Conservation (phyloP, 2,888 invertebrate species). For the Andrena praecox region DNA sequence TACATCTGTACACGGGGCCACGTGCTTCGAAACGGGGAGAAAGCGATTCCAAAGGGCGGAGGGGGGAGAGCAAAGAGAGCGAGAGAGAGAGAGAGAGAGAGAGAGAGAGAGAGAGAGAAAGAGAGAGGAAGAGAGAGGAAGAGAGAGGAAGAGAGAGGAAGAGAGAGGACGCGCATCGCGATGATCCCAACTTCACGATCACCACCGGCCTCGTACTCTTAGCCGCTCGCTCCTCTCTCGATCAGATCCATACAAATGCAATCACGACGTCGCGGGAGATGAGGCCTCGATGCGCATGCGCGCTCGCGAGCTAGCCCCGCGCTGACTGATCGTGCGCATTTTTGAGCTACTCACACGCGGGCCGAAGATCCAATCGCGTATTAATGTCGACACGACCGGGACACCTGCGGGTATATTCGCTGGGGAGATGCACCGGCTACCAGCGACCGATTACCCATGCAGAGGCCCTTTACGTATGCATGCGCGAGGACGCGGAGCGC, state of each 20-base stretch:
- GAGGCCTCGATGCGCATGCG: constrained; percentile 60
- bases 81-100: no score
- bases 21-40: constrained; percentile 34
- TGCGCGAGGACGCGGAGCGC: constrained; percentile 15
- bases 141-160: no score
- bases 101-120: no score
- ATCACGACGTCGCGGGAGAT: constrained; percentile 75
- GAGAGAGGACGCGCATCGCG: constrained; percentile 53
- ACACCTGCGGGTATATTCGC: constrained; percentile 54
- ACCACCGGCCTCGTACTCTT: constrained; percentile 54
- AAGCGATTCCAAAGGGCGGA: constrained; percentile 6
- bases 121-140: constrained; percentile 14
- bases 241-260: constrained; percentile 81
- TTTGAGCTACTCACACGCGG: constrained; percentile 42
- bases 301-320: constrained; percentile 23
- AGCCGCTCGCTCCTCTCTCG: constrained; percentile 54
- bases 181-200: constrained; percentile 62
- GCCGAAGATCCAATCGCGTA: constrained; percentile 69
- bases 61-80: not conserved
- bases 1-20: constrained; percentile 5
- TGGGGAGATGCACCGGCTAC: constrained; percentile 40
- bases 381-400: constrained; percentile 71
- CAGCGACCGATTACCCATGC: constrained; percentile 42
- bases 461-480: constrained; percentile 36
- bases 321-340: constrained; percentile 66